These are phyloP conservation scores for Sepiola atlantica DNA, from an alignment of 2,888 invertebrate species.

Conservation along the genomic window DNA sequence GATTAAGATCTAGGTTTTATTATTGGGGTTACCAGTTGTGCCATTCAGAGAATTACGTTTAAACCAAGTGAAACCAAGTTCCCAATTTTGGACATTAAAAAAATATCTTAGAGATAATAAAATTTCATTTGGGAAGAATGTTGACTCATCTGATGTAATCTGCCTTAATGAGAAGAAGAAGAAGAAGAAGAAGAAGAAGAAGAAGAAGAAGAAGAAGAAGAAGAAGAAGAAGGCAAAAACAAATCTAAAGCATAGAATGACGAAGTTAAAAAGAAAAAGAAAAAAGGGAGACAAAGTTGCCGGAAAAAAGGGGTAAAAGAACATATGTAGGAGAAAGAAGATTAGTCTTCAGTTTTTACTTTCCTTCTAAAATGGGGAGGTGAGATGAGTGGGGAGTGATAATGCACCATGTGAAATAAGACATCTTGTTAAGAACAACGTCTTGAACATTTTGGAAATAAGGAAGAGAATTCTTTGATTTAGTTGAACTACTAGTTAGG, in stretches of 20 bases:
- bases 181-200: background rate
- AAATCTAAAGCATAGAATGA: background rate
- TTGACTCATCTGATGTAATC: slow-evolving; percentile 32
- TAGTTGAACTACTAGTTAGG: background rate
- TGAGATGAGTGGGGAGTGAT: background rate
- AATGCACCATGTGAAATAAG: background rate
- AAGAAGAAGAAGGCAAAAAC: background rate
- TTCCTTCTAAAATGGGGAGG: background rate
- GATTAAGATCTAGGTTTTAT: slow-evolving; percentile 34
- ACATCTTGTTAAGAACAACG: background rate
- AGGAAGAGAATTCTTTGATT: background rate
- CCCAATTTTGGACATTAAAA: slow-evolving; percentile 16
- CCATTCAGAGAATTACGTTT: background rate
- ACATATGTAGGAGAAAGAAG: background rate
- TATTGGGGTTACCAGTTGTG: slow-evolving; percentile 22
- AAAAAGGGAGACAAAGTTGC: background rate
- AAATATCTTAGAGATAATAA: slow-evolving; percentile 32
- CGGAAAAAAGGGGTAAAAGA: background rate
- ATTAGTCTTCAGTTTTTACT: background rate
- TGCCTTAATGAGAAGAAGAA: background rate
- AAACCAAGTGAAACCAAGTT: background rate
- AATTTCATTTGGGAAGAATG: slow-evolving; percentile 21
- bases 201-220: background rate
- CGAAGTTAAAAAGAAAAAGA: background rate
- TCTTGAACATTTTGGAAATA: background rate